Evolutionary conservation across 2,888 invertebrate species (phyloP), one percentile per base, ranked within the genome.

Genomic region (Adelphocoris suturalis): DNA sequence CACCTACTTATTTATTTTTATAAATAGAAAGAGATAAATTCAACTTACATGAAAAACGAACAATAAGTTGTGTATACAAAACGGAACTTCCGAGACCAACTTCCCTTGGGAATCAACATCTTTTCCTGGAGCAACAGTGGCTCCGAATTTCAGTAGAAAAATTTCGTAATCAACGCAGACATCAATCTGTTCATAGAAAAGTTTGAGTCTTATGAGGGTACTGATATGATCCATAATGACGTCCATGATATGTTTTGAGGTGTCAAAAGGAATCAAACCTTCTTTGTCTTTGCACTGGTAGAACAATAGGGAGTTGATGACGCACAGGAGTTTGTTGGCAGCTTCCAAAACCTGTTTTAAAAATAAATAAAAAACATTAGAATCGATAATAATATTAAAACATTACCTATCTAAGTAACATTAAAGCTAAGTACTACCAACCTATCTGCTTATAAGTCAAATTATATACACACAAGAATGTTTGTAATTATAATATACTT

Each of bases 211-310:
- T 0, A 19, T 28, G 2, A 84, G 12, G 1, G 27, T 5, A 14
- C 27, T 19, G 12, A 84, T 12, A 14, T 84, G 55, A 7, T 84
- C 27, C 27, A 84, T 11, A 27, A 84, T 57, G 11, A 27, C n/a
- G 28, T 84, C 84, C 48, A 55, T 48, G 0, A 84, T 27, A 5
- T 3, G 9, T 4, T 27, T 52, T 23, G 84, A 9, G 23, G 52
- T 12, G 11, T 55, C n/a, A 52, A 55, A 57, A 14, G 84, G 84
- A n/a, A 84, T 55, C 16, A 57, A 55, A n/a, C 84, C 55, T 19
- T 55, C 23, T 27, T 84, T 57, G 55, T 84, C 55, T 27, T 23
- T 84, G 84, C 19, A 23, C 16, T 84, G 55, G n/a, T 84, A 84
- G 16, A 84, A 84, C 5, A 16, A 11, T 2, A 84, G 57, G 0